These are phyloP conservation scores for Limanda limanda DNA, from an alignment of 2,113 vertebrate genomes.

Conservation along the genomic window DNA sequence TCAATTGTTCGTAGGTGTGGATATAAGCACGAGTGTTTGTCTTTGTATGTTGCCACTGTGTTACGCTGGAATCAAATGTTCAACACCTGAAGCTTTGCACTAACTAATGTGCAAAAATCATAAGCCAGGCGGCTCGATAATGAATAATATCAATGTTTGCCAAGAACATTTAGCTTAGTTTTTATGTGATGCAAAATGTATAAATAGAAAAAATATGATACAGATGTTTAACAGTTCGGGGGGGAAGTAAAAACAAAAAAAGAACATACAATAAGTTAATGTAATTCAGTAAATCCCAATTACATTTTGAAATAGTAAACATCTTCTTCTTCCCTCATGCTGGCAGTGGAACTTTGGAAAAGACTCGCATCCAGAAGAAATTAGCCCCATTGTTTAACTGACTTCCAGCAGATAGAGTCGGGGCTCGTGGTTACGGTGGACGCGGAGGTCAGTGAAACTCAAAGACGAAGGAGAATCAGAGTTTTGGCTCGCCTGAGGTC, in stretches of 20 bases:
- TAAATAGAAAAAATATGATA: not conserved
- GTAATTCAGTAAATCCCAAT: conserved; percentile 6
- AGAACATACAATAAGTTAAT: not conserved
- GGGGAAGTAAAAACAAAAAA: not conserved
- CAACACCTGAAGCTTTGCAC: not conserved
- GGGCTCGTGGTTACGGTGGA: not conserved
- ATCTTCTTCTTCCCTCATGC: not conserved
- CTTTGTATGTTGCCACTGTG: no score
- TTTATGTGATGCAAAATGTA: not conserved
- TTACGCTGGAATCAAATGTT: not conserved
- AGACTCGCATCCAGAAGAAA: conserved; percentile 24
- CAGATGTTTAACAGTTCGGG: no score
- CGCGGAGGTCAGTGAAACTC: conserved; percentile 12
- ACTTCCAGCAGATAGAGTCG: not conserved
- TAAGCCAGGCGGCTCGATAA: not conserved
- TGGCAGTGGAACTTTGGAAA: conserved; percentile 20
- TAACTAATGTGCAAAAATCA: no score
- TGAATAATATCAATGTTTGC: not conserved
- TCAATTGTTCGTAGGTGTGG: no score
- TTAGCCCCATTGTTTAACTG: not conserved
- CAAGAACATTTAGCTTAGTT: not conserved
- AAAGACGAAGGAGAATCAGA: conserved; percentile 14
- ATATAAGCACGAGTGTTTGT: no score
- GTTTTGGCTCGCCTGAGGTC: conserved; percentile 48
- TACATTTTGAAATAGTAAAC: conserved; percentile 10